A percentile compares a stretch with the other conserved stretches of the same genome.
Conservation (phyloP, 2,888 invertebrate genomes). For the Malacosoma neustria region DNA sequence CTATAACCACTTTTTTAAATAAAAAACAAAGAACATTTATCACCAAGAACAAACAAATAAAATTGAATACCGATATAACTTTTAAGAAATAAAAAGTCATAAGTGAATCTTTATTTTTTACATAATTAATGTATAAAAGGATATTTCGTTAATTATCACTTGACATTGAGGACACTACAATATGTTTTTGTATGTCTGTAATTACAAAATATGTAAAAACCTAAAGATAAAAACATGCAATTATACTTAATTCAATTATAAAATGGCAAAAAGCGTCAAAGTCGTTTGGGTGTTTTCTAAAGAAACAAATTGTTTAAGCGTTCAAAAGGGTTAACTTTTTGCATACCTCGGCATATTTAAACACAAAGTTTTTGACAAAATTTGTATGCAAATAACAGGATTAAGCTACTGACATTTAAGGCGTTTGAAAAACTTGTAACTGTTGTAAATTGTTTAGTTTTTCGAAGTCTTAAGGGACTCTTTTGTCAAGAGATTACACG, state of each 20-base stretch:
- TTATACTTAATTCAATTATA: too few relatives aligned
- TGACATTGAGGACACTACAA: not conserved
- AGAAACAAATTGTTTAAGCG: constrained; percentile 32
- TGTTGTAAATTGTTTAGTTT: constrained; percentile 27
- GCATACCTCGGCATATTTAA: constrained; percentile 30
- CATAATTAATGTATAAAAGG: not conserved
- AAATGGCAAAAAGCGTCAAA: constrained; percentile 20
- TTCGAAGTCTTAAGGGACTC: constrained; percentile 30
- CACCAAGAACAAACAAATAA: too few relatives aligned
- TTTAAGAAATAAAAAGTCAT: too few relatives aligned
- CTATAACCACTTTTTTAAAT: constrained; percentile 2
- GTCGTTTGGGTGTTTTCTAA: constrained; percentile 6
- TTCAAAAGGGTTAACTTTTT: constrained; percentile 51
- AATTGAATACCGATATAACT: too few relatives aligned
- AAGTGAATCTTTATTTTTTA: not conserved
- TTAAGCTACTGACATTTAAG: constrained; percentile 59
- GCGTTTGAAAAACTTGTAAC: constrained; percentile 31
- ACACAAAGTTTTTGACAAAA: constrained; percentile 50
- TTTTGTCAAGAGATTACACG: constrained; percentile 32
- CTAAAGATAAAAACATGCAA: too few relatives aligned
- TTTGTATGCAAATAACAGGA: constrained; percentile 71
- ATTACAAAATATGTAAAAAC: constrained; percentile 19
- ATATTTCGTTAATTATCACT: not conserved
- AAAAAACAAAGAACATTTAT: too few relatives aligned
- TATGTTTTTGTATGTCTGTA: not conserved